Base-by-base conservation (phyloP, 2,888 invertebrate species). In the Limenitis camilla region DNA sequence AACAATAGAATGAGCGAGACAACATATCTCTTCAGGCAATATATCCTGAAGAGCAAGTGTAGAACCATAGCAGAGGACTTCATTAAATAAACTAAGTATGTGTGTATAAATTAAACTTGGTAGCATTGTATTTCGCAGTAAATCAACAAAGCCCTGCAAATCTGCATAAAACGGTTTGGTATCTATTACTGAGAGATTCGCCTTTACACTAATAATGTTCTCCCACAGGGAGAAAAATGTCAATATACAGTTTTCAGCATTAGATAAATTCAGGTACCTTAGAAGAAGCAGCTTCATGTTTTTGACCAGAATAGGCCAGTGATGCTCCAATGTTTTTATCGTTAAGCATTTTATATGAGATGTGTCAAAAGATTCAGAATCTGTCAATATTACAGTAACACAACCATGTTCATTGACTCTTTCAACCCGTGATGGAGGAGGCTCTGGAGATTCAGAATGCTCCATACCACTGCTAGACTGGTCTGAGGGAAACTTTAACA, bases 61-160 rank as follows among this genome's bases (percentile, higher is more conserved):
- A 60, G 95, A 96, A 3, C 96, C 96, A 75, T 96, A 96, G 77
- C 96, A 96, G 47, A 96, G 79, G 6, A 96, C 95, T 81, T 96
- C 96, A 76, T 96, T 96, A 65, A 96, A 95, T 32, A 96, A 85
- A 63, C 94, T 94, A 56, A 96, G 78, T 67, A 96, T 88, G 78
- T 95, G 95, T 66, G 94, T 92, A 91, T 96, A 96, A 62, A 96
- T 91, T 43, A 95, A 90, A 58, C 94, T 91, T 0, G 95, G 93
- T n/a, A 96, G 82, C 61, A 91, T 88, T 52, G 90, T 91, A 72
- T 90, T 92, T 40, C 91, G 86, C 51, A 94, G 76, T 55, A 93
- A 81, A 55, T 92, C 90, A 9, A 94, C 93, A 78, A 96, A 94
- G 66, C 92, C 91, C 64, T 95, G 94, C 62, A 96, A 78, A 70